Conservation (phyloP, 2,797 vertebrate species). For the Sciurus carolinensis region DNA sequence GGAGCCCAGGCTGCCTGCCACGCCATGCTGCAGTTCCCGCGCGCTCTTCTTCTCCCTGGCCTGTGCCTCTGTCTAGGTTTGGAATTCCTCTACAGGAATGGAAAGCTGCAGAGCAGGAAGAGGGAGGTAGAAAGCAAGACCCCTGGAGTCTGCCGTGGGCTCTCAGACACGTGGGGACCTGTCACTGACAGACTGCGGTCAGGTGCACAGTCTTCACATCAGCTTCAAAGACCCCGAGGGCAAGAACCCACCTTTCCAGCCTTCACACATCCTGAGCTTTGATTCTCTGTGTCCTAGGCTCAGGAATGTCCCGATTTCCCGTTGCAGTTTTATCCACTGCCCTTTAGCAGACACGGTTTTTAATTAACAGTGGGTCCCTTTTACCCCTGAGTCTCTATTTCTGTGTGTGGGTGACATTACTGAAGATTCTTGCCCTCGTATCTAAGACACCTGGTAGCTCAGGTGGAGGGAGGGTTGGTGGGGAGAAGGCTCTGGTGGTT, state of each 20-base stretch:
- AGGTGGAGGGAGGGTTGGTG: background rate
- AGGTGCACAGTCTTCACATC: accelerated
- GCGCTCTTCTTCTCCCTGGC: background rate
- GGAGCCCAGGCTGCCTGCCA: background rate
- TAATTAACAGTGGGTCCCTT: background rate
- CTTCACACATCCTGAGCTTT: too few relatives aligned
- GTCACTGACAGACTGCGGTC: accelerated
- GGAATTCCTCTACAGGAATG: background rate
- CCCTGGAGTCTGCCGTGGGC: background rate
- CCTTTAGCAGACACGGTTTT: background rate
- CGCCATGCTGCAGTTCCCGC: accelerated
- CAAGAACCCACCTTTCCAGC: background rate
- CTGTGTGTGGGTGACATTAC: background rate
- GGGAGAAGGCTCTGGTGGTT: accelerated
- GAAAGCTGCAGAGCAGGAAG: background rate
- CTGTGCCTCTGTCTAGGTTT: background rate
- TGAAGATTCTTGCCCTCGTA: background rate
- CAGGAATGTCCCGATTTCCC: background rate
- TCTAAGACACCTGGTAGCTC: background rate
- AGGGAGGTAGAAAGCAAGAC: background rate
- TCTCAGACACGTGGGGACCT: background rate
- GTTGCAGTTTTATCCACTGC: background rate
- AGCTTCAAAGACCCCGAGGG: background rate
- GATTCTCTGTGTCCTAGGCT: background rate
- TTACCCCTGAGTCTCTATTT: background rate